Evolutionary conservation across 2,888 invertebrate species (phyloP).

Genomic region (Diaphora mendica): DNA sequence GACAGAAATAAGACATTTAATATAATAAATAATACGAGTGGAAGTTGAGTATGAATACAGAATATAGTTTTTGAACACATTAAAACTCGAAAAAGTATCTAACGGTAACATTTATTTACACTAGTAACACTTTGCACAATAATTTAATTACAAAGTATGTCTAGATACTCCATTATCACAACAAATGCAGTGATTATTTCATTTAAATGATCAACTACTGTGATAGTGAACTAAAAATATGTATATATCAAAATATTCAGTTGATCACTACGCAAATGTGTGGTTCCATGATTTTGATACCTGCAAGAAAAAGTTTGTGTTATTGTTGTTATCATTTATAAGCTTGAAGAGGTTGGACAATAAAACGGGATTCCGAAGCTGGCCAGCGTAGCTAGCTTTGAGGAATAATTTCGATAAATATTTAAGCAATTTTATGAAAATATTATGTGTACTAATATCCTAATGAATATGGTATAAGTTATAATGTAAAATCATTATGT

Average conservation of each 20-base stretch:
- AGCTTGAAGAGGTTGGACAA: no score
- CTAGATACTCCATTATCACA: slow-evolving; percentile 69
- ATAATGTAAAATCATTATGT: no score
- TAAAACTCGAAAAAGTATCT: slow-evolving; percentile 39
- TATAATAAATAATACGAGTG: slow-evolving; percentile 45
- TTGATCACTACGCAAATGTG: slow-evolving; percentile 34
- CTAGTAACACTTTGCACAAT: slow-evolving; percentile 53
- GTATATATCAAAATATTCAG: slow-evolving; percentile 37
- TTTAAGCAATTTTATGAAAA: no score
- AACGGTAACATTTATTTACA: slow-evolving; percentile 71
- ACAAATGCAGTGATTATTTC: slow-evolving; percentile 60
- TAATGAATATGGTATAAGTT: no score
- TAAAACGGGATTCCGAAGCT: no score
- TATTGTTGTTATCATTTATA: no score
- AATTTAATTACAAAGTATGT: slow-evolving; percentile 33
- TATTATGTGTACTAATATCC: no score
- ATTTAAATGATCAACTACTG: slow-evolving; percentile 46
- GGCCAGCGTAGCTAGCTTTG: no score
- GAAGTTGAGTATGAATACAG: slow-evolving; percentile 40
- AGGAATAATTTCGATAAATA: no score
- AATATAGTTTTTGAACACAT: slow-evolving; percentile 38
- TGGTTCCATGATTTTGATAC: slow-evolving; percentile 33
- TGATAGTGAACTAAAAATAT: slow-evolving; percentile 47
- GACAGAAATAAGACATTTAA: neutral
- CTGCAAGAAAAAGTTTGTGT: slow-evolving; percentile 31